Percentiles rank a stretch among this genome's conserved stretches.
These are phyloP conservation scores for Parotocinclus haroldoi DNA, from an alignment of 2,797 vertebrate genomes.

Conservation along the genomic window DNA sequence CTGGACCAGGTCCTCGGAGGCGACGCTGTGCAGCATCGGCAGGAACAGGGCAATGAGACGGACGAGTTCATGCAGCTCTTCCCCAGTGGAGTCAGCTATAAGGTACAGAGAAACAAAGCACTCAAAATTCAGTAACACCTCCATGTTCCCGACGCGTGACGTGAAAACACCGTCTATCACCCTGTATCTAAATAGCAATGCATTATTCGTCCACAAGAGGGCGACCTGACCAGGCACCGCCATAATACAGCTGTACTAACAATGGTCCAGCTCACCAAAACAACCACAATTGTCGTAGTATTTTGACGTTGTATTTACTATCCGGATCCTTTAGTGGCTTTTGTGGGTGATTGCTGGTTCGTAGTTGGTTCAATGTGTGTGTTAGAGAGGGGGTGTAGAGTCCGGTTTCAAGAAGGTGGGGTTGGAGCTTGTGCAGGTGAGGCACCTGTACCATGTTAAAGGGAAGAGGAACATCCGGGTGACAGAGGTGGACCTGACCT, in stretches of 20 bases:
- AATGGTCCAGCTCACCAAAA: too few species aligned
- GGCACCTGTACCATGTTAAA: conserved; percentile 72
- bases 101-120: conserved; percentile 63
- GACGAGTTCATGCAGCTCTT: conserved; percentile 83
- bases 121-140: too few species aligned
- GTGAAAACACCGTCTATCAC: too few species aligned
- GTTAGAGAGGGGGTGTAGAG: conserved; percentile 74
- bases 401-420: conserved; percentile 72
- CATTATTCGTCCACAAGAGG: too few species aligned
- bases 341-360: too few species aligned
- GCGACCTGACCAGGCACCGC: too few species aligned
- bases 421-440: conserved; percentile 55
- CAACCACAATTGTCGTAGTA: too few species aligned
- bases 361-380: neutral
- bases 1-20: conserved; percentile 81
- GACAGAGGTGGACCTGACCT: conserved; percentile 66
- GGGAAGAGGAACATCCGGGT: conserved; percentile 71
- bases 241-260: too few species aligned
- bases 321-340: neutral
- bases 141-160: too few species aligned
- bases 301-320: neutral
- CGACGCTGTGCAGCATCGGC: conserved; percentile 78
- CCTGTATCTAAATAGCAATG: too few species aligned
- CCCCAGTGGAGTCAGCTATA: conserved; percentile 83
- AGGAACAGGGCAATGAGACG: conserved; percentile 83